These are phyloP conservation scores for fruit fly (Drosophila melanogaster) DNA, from an alignment of 1,140 invertebrate genomes.

Conservation along the genomic window Release_6_plus_ISO1_MT NT_033779.5:14727501-14728000, in stretches of 20 bases:
- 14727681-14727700: neutral
- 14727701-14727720: neutral
- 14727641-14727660: neutral
- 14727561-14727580: slow-evolving; percentile 14
- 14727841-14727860: neutral
- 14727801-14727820: slow-evolving; percentile 15
- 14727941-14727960: neutral
- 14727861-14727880: slow-evolving; percentile 30
- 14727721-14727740: neutral
- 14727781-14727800: neutral
- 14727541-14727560: slow-evolving; percentile 12
- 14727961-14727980: slow-evolving; percentile 7
- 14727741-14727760: accelerated
- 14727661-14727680: neutral
- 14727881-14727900: neutral
- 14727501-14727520: slow-evolving; percentile 23
- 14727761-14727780: slow-evolving; percentile 26
- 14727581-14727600: neutral
- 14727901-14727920: neutral
- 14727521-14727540: neutral
- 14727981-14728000: neutral
- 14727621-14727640: slow-evolving; percentile 2
- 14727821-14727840: slow-evolving; percentile 14
- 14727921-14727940: neutral
- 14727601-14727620: slow-evolving; percentile 19